Conservation (phyloP, 1,140 invertebrate species). For the Rhysida immarginata region DNA sequence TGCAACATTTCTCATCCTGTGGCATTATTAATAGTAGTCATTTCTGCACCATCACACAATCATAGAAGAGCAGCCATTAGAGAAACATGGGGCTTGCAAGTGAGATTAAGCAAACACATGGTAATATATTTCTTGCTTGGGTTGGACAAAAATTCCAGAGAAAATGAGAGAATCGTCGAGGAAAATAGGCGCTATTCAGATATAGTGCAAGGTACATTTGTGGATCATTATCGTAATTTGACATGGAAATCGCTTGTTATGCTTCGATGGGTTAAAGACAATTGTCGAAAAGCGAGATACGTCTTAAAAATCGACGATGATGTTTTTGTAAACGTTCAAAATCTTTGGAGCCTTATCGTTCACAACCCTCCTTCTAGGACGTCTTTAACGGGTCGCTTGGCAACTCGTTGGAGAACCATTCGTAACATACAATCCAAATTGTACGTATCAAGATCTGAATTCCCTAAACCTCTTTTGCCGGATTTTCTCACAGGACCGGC, state of each 20-base stretch:
- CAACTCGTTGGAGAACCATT: constrained; percentile 69
- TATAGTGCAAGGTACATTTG: constrained; percentile 9
- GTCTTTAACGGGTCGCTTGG: constrained; percentile 29
- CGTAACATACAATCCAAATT: constrained; percentile 70
- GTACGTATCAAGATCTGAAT: constrained; percentile 57
- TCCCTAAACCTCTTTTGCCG: constrained; percentile 50
- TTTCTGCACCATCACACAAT: neutral
- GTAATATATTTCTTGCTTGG: neutral
- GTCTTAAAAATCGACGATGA: constrained; percentile 24
- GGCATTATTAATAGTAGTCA: neutral
- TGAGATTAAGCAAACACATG: neutral
- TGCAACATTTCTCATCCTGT: neutral
- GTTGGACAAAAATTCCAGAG: neutral
- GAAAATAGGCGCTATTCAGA: neutral
- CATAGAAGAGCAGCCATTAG: neutral
- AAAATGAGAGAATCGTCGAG: neutral
- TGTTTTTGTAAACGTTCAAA: constrained; percentile 17
- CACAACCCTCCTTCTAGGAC: neutral
- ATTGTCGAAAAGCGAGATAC: constrained; percentile 15
- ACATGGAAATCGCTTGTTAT: constrained; percentile 8
- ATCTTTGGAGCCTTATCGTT: neutral
- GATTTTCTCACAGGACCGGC: constrained; percentile 75
- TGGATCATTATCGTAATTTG: constrained; percentile 10
- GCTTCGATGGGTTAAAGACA: constrained; percentile 9
- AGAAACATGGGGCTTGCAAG: neutral